phyloP scores from a whole-genome alignment of 2,113 vertebrate species.

The Oostethus manadensis region DNA sequence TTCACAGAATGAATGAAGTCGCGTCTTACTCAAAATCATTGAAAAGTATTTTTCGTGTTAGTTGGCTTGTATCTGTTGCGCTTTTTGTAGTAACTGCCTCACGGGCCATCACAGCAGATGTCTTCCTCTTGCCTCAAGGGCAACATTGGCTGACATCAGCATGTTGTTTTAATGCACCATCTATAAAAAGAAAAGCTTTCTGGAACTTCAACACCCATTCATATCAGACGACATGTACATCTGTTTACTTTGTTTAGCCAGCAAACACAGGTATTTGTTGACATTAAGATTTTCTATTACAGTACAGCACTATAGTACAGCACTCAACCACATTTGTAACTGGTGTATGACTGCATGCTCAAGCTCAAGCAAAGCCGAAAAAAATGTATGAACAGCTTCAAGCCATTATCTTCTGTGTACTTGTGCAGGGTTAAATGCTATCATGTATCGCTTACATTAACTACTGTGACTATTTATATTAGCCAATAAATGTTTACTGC shows the following conservation, averaged over 20 bases:
- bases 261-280: conserved; percentile 11
- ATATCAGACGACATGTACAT: conserved; percentile 13
- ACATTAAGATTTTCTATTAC: conserved; percentile 21
- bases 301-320: neutral
- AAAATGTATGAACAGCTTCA: too few relatives aligned
- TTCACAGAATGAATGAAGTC: too few relatives aligned
- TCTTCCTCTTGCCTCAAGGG: conserved; percentile 30
- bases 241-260: conserved; percentile 18
- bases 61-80: neutral
- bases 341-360: neutral
- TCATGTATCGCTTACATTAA: too few relatives aligned
- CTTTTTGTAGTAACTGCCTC: conserved; percentile 24
- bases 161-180: conserved; percentile 19
- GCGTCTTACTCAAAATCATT: too few relatives aligned
- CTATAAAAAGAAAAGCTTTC: conserved; percentile 11
- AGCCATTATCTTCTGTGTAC: too few relatives aligned
- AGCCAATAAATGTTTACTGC: too few relatives aligned
- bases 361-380: too few relatives aligned
- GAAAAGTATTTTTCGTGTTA: neutral
- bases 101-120: conserved; percentile 30
- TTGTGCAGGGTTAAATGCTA: too few relatives aligned
- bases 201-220: conserved; percentile 22
- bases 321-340: neutral
- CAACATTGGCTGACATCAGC: conserved; percentile 33
- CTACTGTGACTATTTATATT: too few relatives aligned